phyloP scores from a whole-genome alignment of 2,113 vertebrate species.

The Cheilinus undulatus region DNA sequence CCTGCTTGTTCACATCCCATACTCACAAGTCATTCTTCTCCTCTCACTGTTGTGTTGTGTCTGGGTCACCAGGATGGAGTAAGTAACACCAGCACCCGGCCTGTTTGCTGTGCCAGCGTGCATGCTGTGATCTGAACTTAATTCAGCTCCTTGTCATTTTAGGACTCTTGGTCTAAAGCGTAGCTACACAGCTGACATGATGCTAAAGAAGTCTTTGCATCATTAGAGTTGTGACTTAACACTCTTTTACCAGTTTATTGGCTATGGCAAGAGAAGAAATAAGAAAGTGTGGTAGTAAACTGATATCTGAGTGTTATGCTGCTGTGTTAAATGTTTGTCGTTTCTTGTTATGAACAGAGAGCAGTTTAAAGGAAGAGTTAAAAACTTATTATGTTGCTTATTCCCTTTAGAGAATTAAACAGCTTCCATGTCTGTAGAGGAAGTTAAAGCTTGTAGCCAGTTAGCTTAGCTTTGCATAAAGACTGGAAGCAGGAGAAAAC shows the following conservation, averaged over 20 bases:
- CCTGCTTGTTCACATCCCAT: constrained; percentile 69
- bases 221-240: neutral
- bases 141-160: constrained; percentile 61
- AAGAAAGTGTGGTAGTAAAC: constrained; percentile 14
- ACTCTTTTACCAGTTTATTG: constrained; percentile 3
- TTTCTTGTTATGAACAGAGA: neutral
- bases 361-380: neutral
- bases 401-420: neutral
- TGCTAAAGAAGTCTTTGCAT: constrained; percentile 37
- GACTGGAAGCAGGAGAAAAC: neutral
- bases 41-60: constrained; percentile 84
- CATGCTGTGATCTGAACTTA: constrained; percentile 84
- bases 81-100: constrained; percentile 87
- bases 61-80: constrained; percentile 91
- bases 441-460: neutral
- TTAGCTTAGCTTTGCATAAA: constrained; percentile 4
- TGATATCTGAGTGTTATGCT: neutral
- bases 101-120: constrained; percentile 86
- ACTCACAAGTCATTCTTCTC: constrained; percentile 77
- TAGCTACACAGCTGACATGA: constrained; percentile 29
- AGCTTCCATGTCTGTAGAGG: neutral
- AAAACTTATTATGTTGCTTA: neutral
- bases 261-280: neutral
- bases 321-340: neutral
- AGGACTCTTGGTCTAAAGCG: constrained; percentile 55